Evolutionary conservation across 2,888 invertebrate genomes (phyloP), one percentile per base, ranked within the genome.

Genomic region (Meta bourneti): DNA sequence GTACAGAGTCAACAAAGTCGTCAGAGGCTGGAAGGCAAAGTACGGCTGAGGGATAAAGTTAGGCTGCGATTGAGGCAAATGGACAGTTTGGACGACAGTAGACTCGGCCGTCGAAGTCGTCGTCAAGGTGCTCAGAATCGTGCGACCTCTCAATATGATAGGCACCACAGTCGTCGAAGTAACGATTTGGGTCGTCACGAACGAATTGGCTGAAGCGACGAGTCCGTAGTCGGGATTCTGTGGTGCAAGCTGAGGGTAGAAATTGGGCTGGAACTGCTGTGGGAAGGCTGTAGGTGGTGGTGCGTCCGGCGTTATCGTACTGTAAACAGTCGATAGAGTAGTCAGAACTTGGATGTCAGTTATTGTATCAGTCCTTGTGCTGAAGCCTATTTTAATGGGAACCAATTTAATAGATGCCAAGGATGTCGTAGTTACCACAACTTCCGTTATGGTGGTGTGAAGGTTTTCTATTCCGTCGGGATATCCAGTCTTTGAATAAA

Each of bases 351-450:
- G 93, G 9, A 92, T 85, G 87, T 93, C 93, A 20, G 94, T 94
- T 48, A 93, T 52, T 13, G 93, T 94, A 75, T 94, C 93, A 16
- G 94, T 94, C 71, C 94, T 84, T 7, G 94, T 94, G 78, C 93
- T 93, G 69, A 92, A 94, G 9, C 94, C 94, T 75, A 94, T 93
- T 88, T 92, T 93, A 49, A 93, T 94, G 9, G 93, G 94, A 49
- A 94, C 93, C 48, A 93, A 79, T 90, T 93, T 94, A n/a, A 94
- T 90, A 11, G 93, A 93, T 49, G 90, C 90, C 48, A 94, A 74
- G 6, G 93, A 92, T n/a, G 93, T 93, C 20, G 93, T 94, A 4
- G 94, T 93, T 13, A 94, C 91, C 19, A 94, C 90, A 9, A 94
- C 90, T 92, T 94, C 93, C 13, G 93, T 93, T 16, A 94, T 91